Conservation (phyloP, 1,140 invertebrate genomes). For the Drosophila ficusphila region DNA sequence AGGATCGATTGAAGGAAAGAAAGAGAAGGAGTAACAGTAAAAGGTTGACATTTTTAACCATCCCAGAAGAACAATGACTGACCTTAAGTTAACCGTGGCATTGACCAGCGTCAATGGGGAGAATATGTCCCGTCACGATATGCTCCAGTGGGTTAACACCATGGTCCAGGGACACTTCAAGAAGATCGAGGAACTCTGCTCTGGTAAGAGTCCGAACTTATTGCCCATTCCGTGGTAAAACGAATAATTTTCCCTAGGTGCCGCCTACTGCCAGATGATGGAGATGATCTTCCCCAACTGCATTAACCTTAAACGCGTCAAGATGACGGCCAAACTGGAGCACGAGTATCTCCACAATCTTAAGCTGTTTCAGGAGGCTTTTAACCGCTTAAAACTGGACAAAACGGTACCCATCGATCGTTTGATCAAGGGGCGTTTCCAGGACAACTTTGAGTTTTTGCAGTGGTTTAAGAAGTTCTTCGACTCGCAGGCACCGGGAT, state of each 20-base stretch:
- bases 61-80: constrained; percentile 88
- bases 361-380: constrained; percentile 97
- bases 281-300: constrained; percentile 98
- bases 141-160: constrained; percentile 99
- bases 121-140: constrained; percentile 98
- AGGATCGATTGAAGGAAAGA: not conserved
- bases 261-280: constrained; percentile 99
- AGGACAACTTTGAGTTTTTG: constrained; percentile 99
- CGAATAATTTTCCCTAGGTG: constrained; percentile 78
- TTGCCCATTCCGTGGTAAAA: not conserved
- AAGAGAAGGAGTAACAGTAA: constrained; percentile 22
- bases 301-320: constrained; percentile 96
- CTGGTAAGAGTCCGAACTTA: constrained; percentile 86
- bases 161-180: constrained; percentile 95
- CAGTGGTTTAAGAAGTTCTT: constrained; percentile 99
- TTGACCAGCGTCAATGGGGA: constrained; percentile 98
- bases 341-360: constrained; percentile 99
- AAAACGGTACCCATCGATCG: constrained; percentile 93
- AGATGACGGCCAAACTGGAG: constrained; percentile 98
- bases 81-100: constrained; percentile 92
- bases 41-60: constrained; percentile 18
- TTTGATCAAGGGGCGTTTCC: constrained; percentile 96
- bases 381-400: constrained; percentile 98
- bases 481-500: constrained; percentile 90
- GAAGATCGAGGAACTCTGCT: constrained; percentile 99